Base-by-base conservation (phyloP, 2,888 invertebrate genomes). In the Ophion costatus region DNA sequence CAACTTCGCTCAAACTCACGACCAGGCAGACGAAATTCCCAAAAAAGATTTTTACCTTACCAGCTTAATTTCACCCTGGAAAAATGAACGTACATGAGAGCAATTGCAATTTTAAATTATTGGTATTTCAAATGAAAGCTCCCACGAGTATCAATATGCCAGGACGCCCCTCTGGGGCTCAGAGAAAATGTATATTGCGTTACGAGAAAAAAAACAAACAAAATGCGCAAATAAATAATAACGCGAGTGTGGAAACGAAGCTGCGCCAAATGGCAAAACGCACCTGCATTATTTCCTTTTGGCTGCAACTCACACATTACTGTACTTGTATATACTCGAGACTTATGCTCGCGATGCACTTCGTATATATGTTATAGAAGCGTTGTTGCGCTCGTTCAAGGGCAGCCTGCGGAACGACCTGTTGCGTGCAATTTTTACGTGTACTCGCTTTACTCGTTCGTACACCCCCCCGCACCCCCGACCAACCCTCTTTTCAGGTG, bases 391-490 rank as follows among this genome's bases (percentile, higher is more conserved):
- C 84, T 57, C 77, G 84, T 86, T 84, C 85, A 86, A 84, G 87
- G 85, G 86, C 83, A 86, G 73, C 76, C 80, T 84, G 81, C 85
- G 82, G 77, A 87, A 87, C 88, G 88, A 89, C 88, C 88, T 89
- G 88, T 89, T 89, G 88, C 88, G 80, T 86, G 81, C 70, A 82
- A 84, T 87, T 87, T 87, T 87, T 87, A 87, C 79, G 83, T 79
- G 64, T 77, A 86, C 77, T 70, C 59, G 64, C 70, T 82, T 76
- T 81, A 78, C 79, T 82, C 81, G 79, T 64, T 69, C 74, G 24
- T 74, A 57, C 79, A 45, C 22, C 56, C 45, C 38, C 38, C 38
- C 7, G 6, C 7, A 17, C 29, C 29, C 29, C n/a, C 51, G 7
- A 14, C 38, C 24, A n/a, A 22, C 63, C 56, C 29, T n/a, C 57